Percentiles rank a stretch among this genome's conserved stretches.
phyloP scores from a whole-genome alignment of 2,888 invertebrate genomes.

The Cheilosia soror region DNA sequence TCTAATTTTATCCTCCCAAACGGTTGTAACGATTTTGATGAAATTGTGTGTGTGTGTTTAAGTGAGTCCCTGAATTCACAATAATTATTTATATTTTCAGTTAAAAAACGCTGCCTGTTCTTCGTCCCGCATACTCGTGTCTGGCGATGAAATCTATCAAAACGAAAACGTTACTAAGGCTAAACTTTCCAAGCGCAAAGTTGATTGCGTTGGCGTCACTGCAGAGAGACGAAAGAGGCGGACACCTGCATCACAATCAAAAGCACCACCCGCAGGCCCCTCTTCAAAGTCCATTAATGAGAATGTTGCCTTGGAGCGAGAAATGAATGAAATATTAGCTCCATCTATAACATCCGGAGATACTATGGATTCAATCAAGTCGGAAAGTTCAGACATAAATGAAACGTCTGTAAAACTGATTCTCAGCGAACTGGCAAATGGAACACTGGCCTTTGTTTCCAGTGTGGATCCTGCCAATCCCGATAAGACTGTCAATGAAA shows the following conservation, averaged over 20 bases:
- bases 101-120: conserved; percentile 73
- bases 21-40: too few species aligned
- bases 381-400: conserved; percentile 70
- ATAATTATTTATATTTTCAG: conserved; percentile 42
- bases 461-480: conserved; percentile 80
- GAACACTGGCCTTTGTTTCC: conserved; percentile 82
- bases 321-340: conserved; percentile 35
- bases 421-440: conserved; percentile 80
- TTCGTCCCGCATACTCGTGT: conserved; percentile 77
- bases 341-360: conserved; percentile 24
- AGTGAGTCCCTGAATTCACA: too few species aligned
- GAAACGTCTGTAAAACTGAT: conserved; percentile 81
- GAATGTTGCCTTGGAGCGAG: conserved; percentile 31
- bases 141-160: conserved; percentile 79
- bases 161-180: conserved; percentile 79
- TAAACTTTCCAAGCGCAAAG: conserved; percentile 77
- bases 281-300: conserved; percentile 15
- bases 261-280: neutral
- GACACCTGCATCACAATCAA: conserved; percentile 2
- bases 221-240: conserved; percentile 57
- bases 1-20: too few species aligned
- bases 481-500: conserved; percentile 81
- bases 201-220: neutral
- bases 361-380: conserved; percentile 37
- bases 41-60: too few species aligned